phyloP scores from a whole-genome alignment of 53 echinoderm and acorn worm genomes.

The Paracentrotus lividus region DNA sequence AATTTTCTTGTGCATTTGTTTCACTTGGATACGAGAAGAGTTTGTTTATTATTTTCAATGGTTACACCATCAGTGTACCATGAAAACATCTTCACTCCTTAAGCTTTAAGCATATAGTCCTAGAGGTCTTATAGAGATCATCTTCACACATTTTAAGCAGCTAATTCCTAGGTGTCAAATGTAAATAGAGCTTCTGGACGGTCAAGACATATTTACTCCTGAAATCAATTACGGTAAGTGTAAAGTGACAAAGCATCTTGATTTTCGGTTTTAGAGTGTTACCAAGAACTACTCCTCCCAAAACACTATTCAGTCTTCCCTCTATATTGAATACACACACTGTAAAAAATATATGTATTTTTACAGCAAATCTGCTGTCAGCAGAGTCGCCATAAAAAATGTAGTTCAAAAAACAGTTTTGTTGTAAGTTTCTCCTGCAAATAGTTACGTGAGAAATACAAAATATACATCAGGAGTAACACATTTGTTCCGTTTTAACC shows the following conservation, averaged over 20 bases:
- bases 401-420: too few species aligned
- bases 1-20: neutral
- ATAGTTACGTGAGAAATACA: too few species aligned
- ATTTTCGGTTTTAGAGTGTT: constrained; percentile 9
- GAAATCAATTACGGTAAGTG: neutral
- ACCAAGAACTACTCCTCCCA: constrained; percentile 37
- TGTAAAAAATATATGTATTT: too few species aligned
- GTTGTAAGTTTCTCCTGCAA: too few species aligned
- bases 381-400: too few species aligned
- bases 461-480: too few species aligned
- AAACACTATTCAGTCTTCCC: neutral
- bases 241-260: neutral
- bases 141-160: neutral
- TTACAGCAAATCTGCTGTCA: too few species aligned
- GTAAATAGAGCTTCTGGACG: constrained; percentile 25
- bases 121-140: constrained; percentile 22
- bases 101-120: neutral
- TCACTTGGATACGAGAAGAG: constrained; percentile 13
- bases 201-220: constrained; percentile 16
- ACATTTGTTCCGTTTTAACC: too few species aligned
- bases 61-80: neutral
- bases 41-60: constrained; percentile 15
- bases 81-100: neutral
- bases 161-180: neutral
- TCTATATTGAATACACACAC: neutral